Evolutionary conservation across 2,797 vertebrate genomes (phyloP).

Genomic region (Mormyrus hasselquistii): DNA sequence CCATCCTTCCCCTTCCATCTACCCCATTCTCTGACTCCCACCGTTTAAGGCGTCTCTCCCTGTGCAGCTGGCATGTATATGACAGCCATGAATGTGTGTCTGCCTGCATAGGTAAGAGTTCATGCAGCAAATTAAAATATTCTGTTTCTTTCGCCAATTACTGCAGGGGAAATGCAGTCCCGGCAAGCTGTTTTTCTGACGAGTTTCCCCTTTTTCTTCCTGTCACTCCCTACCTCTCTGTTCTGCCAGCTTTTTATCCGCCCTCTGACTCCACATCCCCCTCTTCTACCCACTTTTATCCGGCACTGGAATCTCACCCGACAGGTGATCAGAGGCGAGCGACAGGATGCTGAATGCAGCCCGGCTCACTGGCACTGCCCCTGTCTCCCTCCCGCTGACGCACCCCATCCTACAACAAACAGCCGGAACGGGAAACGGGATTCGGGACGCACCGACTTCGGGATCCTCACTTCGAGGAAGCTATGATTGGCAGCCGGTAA

Average conservation of each 20-base stretch:
- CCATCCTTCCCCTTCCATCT: neutral
- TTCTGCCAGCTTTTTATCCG: neutral
- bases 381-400: conserved; percentile 40
- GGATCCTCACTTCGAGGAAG: conserved; percentile 55
- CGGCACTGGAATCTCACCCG: conserved; percentile 34
- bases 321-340: conserved; percentile 60
- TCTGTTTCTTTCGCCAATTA: conserved; percentile 27
- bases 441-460: conserved; percentile 42
- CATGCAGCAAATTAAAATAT: conserved; percentile 25
- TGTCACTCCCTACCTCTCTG: conserved; percentile 16
- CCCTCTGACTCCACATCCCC: neutral
- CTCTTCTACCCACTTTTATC: conserved; percentile 27
- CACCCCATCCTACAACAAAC: neutral
- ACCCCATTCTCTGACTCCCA: conserved; percentile 4
- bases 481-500: neutral
- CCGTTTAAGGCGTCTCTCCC: neutral
- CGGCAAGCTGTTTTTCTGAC: conserved; percentile 10
- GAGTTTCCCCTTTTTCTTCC: conserved; percentile 18
- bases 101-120: conserved; percentile 8
- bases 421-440: conserved; percentile 18
- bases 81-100: neutral
- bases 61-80: neutral
- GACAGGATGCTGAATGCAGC: conserved; percentile 46
- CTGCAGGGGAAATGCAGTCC: conserved; percentile 15
- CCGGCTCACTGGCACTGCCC: conserved; percentile 44